A percentile compares a stretch with the other conserved stretches of the same genome.
phyloP scores from a whole-genome alignment of 2,113 vertebrate species.

The Polyodon spathula region DNA sequence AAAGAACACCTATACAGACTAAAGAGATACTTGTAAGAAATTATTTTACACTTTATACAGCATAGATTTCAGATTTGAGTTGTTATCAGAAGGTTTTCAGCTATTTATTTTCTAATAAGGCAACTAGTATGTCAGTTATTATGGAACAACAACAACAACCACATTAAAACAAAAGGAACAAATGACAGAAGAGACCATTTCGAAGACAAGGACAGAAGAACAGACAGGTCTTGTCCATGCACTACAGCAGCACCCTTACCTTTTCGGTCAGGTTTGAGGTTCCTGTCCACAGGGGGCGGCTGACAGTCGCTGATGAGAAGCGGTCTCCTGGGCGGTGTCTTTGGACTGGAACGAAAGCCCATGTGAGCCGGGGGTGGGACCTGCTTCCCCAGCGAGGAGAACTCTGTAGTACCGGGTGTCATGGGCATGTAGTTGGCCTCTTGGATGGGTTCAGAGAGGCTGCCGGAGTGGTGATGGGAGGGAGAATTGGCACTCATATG shows the following conservation, averaged over 20 bases:
- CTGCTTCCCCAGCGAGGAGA: conserved; percentile 92
- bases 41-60: too few relatives aligned
- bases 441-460: conserved; percentile 76
- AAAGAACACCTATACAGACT: too few relatives aligned
- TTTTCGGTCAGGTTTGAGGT: conserved; percentile 97
- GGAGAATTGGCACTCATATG: conserved; percentile 97
- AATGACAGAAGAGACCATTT: too few relatives aligned
- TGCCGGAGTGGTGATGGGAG: conserved; percentile 82
- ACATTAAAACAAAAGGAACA: too few relatives aligned
- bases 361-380: conserved; percentile 95
- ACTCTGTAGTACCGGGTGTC: conserved; percentile 92
- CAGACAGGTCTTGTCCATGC: too few relatives aligned
- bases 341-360: conserved; percentile 93
- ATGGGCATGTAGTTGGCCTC: conserved; percentile 97
- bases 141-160: too few relatives aligned
- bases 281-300: conserved; percentile 89
- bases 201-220: too few relatives aligned
- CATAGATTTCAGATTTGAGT: too few relatives aligned
- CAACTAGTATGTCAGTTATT: too few relatives aligned
- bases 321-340: conserved; percentile 85
- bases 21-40: too few relatives aligned
- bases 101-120: too few relatives aligned
- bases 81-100: conserved; percentile 80
- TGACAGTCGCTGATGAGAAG: conserved; percentile 78
- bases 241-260: conserved; percentile 55